Base-by-base conservation (phyloP, 2,113 vertebrate species). In the Microcebus lehilahytsara region DNA sequence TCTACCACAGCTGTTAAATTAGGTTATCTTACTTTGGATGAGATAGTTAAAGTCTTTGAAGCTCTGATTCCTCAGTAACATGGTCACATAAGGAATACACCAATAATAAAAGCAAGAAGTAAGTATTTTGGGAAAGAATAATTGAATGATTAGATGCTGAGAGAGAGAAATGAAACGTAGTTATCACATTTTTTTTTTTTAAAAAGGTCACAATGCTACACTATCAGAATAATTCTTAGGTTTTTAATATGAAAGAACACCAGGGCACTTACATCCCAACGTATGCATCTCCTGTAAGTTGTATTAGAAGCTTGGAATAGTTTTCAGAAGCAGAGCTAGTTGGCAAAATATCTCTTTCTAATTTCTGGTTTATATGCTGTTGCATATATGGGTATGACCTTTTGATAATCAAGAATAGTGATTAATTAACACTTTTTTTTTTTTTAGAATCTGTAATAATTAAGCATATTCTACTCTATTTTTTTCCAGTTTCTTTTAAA, bases 391-490 rank as follows among this genome's bases (percentile, higher is more conserved):
- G 49, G 2, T 94, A 66, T 93, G 86, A 96, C 67, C 94, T 97
- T 96, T 78, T 89, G 74, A 80, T 96, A 96, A 97, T 96, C 83
- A 97, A 94, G 91, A 97, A 67, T 88, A 95, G 66, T 95, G 85
- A 89, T 95, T 97, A 97, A 98, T 97, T 97, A 95, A 75, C 95
- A 97, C 93, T 93, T 95, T 85, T 49, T 81, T 81, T 42, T 91
- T 96, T 97, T 87, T 83, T 49, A 80, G 85, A 79, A 87, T 95
- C 91, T 88, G 91, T 84, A 77, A 93, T 96, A 98, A 98, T 96
- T 96, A 97, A 96, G 46, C 74, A 95, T 91, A 72, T 91, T 91
- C 64, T 86, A 72, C 60, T 94, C 74, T n/a, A 78, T 96, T 97
- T 95, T 94, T 94, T 94, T 32, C 27, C 17, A 84, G 46, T 93